Evolutionary conservation across 2,888 invertebrate species (phyloP).

Genomic region (Callimorpha dominula): DNA sequence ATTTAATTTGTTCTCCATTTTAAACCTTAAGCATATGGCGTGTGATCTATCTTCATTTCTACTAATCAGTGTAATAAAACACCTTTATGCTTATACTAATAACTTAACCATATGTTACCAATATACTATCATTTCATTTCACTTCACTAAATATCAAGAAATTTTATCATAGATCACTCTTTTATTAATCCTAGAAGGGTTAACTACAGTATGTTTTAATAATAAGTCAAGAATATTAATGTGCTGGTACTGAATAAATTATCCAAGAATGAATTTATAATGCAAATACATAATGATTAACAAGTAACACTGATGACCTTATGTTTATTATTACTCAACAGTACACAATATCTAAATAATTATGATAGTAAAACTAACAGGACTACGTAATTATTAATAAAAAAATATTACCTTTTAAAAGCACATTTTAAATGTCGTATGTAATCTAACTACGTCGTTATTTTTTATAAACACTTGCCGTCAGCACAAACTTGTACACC

Average conservation of each 20-base stretch:
- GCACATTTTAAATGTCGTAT: background rate
- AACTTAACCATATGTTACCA: background rate
- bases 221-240: background rate
- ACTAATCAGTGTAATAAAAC: no score
- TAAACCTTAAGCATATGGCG: background rate
- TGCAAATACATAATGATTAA: background rate
- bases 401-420: slow-evolving; percentile 3
- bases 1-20: background rate
- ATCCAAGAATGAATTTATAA: background rate
- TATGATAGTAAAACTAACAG: background rate
- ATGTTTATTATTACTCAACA: background rate
- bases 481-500: slow-evolving; percentile 33
- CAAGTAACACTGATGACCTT: background rate
- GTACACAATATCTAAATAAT: background rate
- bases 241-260: background rate
- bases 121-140: background rate
- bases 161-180: background rate
- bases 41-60: background rate
- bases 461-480: background rate
- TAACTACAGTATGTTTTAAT: background rate
- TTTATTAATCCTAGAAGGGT: background rate
- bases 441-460: background rate
- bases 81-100: no score
- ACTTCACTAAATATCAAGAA: background rate
- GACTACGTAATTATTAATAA: background rate